Base-by-base conservation (phyloP, 1,140 invertebrate species). In the Drosophila nigrodunni region DNA sequence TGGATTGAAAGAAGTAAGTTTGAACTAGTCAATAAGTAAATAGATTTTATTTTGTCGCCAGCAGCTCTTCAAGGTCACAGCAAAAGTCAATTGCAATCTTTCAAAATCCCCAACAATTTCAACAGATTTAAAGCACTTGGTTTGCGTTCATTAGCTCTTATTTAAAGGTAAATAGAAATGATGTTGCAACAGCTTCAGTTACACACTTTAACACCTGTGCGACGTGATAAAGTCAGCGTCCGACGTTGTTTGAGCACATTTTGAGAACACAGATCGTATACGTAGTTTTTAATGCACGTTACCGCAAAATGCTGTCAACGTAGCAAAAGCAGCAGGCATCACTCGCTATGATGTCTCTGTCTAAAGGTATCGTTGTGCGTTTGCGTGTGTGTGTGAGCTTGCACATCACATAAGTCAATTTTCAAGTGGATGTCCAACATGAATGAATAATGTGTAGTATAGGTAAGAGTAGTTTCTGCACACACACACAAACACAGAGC, bases 401-500 rank as follows among this genome's bases (percentile, higher is more conserved):
- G 58, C 50, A 62, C 58, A 74, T 61, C 74, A 64, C 78, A 80
- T 78, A 78, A 80, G 78, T 80, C 78, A 80, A 80, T 80, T 80
- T 80, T 78, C 72, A 80, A 80, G 76, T 80, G 76, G 69, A 78
- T 80, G 72, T 80, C 78, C 78, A 72, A 80, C 71, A 78, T 80
- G 78, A 78, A 80, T 80, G 78, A 80, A 71, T 80, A 80, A 80
- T 80, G 78, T 75, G 60, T 70, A 65, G 60, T 74, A 35, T 74
- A 54, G 55, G 64, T 59, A 21, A n/a, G 47, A 54, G 64, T 49
- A 62, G 41, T 25, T 58, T 34, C 15, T 44, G 35, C n/a, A 54
- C 18, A 50, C 7, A 59, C 50, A 11, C 13, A 57, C 54, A 57
- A 34, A 21, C 46, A 52, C 35, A 55, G 25, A 3, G 25, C 6